Conservation (phyloP, 2,797 vertebrate species). For the Rhinichthys osculus region DNA sequence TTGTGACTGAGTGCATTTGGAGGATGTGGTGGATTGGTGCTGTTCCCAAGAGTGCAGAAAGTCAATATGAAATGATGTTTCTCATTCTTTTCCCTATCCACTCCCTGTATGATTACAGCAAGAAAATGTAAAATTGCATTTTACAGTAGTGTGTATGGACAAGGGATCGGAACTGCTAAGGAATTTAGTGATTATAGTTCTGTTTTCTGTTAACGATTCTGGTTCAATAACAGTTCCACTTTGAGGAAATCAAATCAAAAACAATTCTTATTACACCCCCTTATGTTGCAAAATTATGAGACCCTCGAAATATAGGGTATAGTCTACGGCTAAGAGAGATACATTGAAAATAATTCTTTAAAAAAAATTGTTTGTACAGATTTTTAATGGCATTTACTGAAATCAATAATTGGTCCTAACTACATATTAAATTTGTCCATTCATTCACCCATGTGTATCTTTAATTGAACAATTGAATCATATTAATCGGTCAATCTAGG, state of each 20-base stretch:
- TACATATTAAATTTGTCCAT: neutral
- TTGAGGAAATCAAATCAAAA: neutral
- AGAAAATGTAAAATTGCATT: neutral
- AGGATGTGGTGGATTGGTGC: constrained; percentile 17
- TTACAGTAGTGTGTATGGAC: neutral
- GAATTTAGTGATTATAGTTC: neutral
- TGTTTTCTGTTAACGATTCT: neutral
- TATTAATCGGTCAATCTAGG: neutral
- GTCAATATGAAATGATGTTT: constrained; percentile 20
- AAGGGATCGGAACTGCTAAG: neutral
- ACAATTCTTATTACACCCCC: neutral
- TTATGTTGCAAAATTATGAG: neutral
- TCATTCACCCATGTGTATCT: neutral
- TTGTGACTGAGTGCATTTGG: constrained; percentile 52
- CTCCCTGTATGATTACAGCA: neutral
- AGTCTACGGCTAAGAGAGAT: too few relatives aligned
- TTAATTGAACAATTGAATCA: neutral
- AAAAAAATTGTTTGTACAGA: neutral
- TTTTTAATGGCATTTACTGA: neutral
- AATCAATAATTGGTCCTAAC: neutral
- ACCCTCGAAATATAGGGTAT: neutral
- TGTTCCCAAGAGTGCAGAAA: constrained; percentile 13
- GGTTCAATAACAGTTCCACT: neutral
- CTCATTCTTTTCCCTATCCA: neutral
- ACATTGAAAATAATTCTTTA: neutral